Base-by-base conservation (phyloP, 2,797 vertebrate species). In the Periparus ater region DNA sequence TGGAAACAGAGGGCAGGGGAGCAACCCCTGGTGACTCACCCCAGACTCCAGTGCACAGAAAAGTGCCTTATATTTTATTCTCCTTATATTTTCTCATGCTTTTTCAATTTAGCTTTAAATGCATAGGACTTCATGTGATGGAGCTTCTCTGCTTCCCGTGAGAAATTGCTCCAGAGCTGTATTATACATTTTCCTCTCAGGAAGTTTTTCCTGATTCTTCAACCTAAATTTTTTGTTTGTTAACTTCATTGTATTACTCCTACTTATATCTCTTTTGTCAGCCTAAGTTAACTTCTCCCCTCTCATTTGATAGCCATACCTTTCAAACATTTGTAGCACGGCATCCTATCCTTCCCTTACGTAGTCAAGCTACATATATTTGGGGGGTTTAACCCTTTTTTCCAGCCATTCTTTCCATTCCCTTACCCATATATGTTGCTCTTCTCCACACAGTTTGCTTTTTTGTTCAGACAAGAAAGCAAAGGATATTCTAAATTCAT, bases 191-290 rank as follows among this genome's bases (percentile, higher is more conserved):
- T 96, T 89, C 76, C 76, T 90, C 81, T 95, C 89, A 95, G 73
- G 79, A 95, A 95, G 88, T 60, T 89, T 96, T 97, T 95, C 81
- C 72, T 91, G 84, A 91, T 88, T 89, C 84, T 91, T 93, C 92
- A 94, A 90, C 67, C 36, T 87, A 93, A 93, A 91, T 91, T 92
- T 96, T 96, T 91, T 2, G 7, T 94, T 94, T 94, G 70, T 95
- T 95, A 95, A 94, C 88, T 94, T 95, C 80, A 83, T 89, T 34
- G 30, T 89, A 92, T 96, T 95, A 92, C 51, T 96, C 81, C 81
- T 91, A 91, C 45, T 95, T 93, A 67, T 51, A 78, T 30, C 51
- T 70, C 58, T 70, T 94, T 91, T 88, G 57, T 79, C 75, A 79
- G 78, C 66, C 93, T 81, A 91, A 93, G 79, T 40, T 85, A 94